Base-by-base conservation (phyloP, 1,140 invertebrate species). In the Cyrtorhinus lividipennis region DNA sequence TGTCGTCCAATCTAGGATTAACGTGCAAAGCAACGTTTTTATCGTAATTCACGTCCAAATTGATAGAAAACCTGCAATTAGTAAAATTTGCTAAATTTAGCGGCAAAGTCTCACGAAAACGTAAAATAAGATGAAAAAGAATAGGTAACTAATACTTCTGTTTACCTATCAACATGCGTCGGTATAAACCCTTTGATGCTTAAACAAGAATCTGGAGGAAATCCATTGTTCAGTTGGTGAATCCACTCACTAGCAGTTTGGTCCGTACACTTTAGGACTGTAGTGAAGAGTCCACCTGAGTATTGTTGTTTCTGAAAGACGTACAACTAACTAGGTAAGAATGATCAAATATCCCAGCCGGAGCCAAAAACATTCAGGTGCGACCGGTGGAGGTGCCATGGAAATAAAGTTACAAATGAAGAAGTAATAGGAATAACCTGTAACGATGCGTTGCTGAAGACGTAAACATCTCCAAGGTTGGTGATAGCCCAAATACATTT, bases 401-500 rank as follows among this genome's bases (percentile, higher is more conserved):
- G n/a, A n/a, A n/a, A n/a, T n/a, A n/a, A n/a, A n/a, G n/a, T n/a
- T n/a, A n/a, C n/a, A n/a, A n/a, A n/a, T n/a, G n/a, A n/a, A n/a
- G n/a, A n/a, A n/a, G n/a, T n/a, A n/a, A n/a, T n/a, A n/a, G n/a
- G n/a, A n/a, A n/a, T n/a, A n/a, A n/a, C 76, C 71, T 80, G 77
- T 26, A 74, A 69, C n/a, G 71, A 68, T 24, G 75, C 67, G 26
- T 84, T 81, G 77, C 91, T 87, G 74, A 86, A 88, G 27, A 86
- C 82, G 68, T 87, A 85, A 20, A 91, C 78, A 73, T 92, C 89
- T 22, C 91, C 90, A 66, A 86, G 75, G 46, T 79, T 79, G 22
- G 86, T 88, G 3, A 87, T 81, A 12, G 81, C 77, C 89, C 90
- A 93, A 62, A 90, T 78, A 12, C 88, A 81, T 71, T 82, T 80